Percentiles rank a stretch among this genome's conserved stretches.
These are phyloP conservation scores for Amblyopsis rosae DNA, from an alignment of 2,113 vertebrate species.

Conservation along the genomic window DNA sequence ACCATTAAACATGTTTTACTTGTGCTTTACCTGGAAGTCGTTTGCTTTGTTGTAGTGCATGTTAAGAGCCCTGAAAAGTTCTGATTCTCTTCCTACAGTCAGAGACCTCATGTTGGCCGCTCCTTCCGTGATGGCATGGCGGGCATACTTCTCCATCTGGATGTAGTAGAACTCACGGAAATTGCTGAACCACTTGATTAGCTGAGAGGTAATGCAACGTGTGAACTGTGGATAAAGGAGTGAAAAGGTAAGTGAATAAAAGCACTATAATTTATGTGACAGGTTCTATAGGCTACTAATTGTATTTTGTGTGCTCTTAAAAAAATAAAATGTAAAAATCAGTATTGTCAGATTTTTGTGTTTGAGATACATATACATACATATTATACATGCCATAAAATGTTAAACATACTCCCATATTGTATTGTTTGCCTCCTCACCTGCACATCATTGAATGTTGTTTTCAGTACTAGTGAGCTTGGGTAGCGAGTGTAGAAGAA, in stretches of 20 bases:
- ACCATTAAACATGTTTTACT: not conserved
- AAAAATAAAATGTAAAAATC: not conserved
- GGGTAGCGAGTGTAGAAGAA: constrained; percentile 94
- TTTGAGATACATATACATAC: not conserved
- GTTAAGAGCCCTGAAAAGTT: constrained; percentile 88
- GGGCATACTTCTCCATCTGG: constrained; percentile 92
- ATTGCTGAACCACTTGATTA: constrained; percentile 98
- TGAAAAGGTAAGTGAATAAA: constrained; percentile 38
- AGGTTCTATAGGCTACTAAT: too few species aligned
- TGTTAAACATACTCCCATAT: not conserved
- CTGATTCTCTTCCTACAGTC: constrained; percentile 82
- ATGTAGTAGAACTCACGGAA: constrained; percentile 96
- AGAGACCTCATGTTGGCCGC: constrained; percentile 64
- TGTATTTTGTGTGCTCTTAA: too few species aligned
- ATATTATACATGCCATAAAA: not conserved
- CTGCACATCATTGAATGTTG: constrained; percentile 88
- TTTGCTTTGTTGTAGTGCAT: constrained; percentile 90
- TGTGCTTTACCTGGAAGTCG: constrained; percentile 85
- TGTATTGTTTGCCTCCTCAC: constrained; percentile 62
- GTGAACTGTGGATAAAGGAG: constrained; percentile 80
- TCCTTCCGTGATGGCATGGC: constrained; percentile 81
- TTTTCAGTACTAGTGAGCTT: constrained; percentile 86
- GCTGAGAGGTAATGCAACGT: constrained; percentile 90
- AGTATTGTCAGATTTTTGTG: not conserved
- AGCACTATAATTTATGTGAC: not conserved